Conservation (phyloP, 1,140 invertebrate genomes). For the Wiebesia pumilae region DNA sequence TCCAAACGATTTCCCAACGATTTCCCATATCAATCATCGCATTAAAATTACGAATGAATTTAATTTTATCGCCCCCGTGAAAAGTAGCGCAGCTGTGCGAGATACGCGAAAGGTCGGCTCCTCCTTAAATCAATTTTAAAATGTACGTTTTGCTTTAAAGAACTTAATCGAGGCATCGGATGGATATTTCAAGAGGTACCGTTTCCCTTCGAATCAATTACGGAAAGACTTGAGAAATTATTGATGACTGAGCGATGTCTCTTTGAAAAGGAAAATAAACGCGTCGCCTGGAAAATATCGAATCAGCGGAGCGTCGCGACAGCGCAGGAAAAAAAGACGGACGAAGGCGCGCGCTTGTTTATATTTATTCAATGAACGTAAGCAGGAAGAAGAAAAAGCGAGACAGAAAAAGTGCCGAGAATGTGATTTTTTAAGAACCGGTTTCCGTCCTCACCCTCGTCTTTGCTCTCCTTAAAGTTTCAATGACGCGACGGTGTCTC, state of each 20-base stretch:
- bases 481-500: not conserved
- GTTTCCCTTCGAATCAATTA: not conserved
- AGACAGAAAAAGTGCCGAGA: not conserved
- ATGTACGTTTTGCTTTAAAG: not conserved
- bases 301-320: not conserved
- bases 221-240: not conserved
- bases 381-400: not conserved
- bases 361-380: not conserved
- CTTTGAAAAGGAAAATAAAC: slow-evolving; percentile 11
- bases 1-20: slow-evolving; percentile 2
- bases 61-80: not conserved
- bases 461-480: not conserved
- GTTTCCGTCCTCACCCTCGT: not conserved
- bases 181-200: not conserved
- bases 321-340: not conserved
- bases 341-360: not conserved
- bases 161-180: not conserved
- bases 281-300: not conserved
- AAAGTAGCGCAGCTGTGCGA: not conserved
- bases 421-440: slow-evolving; percentile 12
- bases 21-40: not conserved
- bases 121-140: not conserved
- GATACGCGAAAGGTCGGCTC: not conserved
- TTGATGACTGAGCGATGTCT: not conserved
- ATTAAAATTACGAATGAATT: not conserved